A percentile compares a stretch with the other conserved stretches of the same genome.
phyloP scores from a whole-genome alignment of 1,140 invertebrate species.

The Orussus abietinus region DNA sequence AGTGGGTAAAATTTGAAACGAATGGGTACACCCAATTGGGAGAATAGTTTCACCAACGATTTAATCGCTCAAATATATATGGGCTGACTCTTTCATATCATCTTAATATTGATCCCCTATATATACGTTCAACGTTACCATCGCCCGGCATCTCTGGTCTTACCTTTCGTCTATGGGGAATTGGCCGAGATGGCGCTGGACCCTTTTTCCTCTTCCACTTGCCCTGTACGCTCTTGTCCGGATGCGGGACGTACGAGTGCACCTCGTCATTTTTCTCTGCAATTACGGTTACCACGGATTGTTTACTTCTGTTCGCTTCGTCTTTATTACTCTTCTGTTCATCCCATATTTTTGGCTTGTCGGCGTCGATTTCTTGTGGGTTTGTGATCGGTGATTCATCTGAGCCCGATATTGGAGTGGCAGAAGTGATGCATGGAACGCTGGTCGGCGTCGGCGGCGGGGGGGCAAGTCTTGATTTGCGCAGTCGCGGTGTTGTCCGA shows the following conservation, averaged over 20 bases:
- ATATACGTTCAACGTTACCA: too few relatives aligned
- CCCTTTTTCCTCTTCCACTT: constrained; percentile 75
- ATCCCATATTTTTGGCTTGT: constrained; percentile 37
- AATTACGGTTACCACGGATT: constrained; percentile 40
- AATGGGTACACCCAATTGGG: too few relatives aligned
- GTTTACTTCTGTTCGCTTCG: constrained; percentile 57
- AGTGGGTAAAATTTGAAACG: too few relatives aligned
- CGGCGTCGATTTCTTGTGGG: constrained; percentile 11
- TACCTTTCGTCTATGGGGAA: constrained; percentile 63
- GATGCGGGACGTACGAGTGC: constrained; percentile 23
- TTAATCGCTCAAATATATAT: too few relatives aligned
- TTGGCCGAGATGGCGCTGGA: constrained; percentile 73
- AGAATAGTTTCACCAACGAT: too few relatives aligned
- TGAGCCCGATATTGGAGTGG: constrained; percentile 7
- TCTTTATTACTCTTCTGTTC: constrained; percentile 58
- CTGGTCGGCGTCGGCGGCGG: constrained; percentile 50
- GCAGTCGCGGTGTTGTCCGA: constrained; percentile 32
- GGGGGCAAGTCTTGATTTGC: constrained; percentile 58
- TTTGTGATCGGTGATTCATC: constrained; percentile 26
- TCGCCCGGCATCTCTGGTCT: too few relatives aligned
- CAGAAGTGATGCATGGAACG: constrained; percentile 18
- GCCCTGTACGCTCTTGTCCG: constrained; percentile 61
- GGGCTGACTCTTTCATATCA: too few relatives aligned
- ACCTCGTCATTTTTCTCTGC: too few relatives aligned
- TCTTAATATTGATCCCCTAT: too few relatives aligned